These are phyloP conservation scores for Hypothenemus hampei DNA, from an alignment of 1,140 invertebrate species.

Conservation along the genomic window DNA sequence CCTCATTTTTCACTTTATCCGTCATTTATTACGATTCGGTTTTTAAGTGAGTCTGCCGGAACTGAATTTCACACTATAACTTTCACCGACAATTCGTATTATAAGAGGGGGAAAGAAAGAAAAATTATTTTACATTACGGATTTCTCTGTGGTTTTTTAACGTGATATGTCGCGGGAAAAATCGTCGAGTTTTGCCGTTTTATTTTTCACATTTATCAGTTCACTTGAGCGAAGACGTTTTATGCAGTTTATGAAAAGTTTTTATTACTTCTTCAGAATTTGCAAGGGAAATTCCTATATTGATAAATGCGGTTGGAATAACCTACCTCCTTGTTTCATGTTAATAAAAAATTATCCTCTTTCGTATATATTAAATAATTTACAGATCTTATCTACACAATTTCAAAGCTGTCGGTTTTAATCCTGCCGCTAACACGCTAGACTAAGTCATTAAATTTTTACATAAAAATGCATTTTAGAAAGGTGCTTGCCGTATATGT, in stretches of 20 bases:
- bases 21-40: slow-evolving; percentile 13
- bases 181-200: too few species aligned
- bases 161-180: too few species aligned
- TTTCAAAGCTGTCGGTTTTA: not conserved
- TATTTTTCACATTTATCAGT: too few species aligned
- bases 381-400: slow-evolving; percentile 1
- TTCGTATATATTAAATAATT: not conserved
- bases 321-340: not conserved
- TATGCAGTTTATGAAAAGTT: too few species aligned
- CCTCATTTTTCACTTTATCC: slow-evolving; percentile 12
- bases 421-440: not conserved
- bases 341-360: not conserved
- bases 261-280: not conserved
- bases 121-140: not conserved
- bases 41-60: slow-evolving; percentile 9
- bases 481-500: slow-evolving; percentile 5
- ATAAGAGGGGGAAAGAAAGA: not conserved
- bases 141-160: too few species aligned
- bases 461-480: slow-evolving; percentile 15
- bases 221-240: too few species aligned
- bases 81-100: slow-evolving; percentile 8
- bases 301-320: not conserved
- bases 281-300: not conserved
- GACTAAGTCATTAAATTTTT: slow-evolving; percentile 8
- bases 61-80: slow-evolving; percentile 15